Evolutionary conservation across 2,797 vertebrate species (phyloP).

Genomic region (Chrysocyon brachyurus): DNA sequence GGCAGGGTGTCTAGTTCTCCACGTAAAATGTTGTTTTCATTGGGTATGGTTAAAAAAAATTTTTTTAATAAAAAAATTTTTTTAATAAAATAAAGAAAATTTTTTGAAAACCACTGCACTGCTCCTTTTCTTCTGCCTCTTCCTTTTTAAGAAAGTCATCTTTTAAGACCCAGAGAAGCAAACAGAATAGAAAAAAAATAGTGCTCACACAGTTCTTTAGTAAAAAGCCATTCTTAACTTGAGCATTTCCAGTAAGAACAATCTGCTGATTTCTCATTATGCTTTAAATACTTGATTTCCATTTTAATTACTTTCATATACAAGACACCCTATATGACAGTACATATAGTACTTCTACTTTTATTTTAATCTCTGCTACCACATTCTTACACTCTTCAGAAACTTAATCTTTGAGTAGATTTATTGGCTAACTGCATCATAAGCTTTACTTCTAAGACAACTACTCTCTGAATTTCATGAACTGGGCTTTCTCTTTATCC

Average conservation of each 20-base stretch:
- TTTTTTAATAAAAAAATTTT: no score
- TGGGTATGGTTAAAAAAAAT: background rate
- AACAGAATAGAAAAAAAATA: background rate
- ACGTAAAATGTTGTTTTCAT: slow-evolving; percentile 17
- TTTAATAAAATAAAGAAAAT: no score
- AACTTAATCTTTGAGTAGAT: background rate
- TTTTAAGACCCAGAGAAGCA: slow-evolving; percentile 19
- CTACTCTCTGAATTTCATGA: background rate
- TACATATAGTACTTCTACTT: background rate
- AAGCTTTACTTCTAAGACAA: background rate
- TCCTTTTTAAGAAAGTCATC: background rate
- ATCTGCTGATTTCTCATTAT: background rate
- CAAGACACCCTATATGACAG: background rate
- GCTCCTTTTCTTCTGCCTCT: background rate
- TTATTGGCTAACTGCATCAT: background rate
- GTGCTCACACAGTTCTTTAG: background rate
- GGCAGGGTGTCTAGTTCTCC: slow-evolving; percentile 14
- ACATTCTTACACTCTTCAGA: background rate
- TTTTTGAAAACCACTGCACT: background rate
- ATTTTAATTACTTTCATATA: background rate
- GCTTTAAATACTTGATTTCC: background rate
- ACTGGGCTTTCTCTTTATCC: slow-evolving; percentile 4
- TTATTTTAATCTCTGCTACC: background rate
- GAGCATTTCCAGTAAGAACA: background rate
- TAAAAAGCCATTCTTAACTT: slow-evolving; percentile 8